phyloP scores from a whole-genome alignment of 1,140 invertebrate genomes.

The Latrodectus geometricus region DNA sequence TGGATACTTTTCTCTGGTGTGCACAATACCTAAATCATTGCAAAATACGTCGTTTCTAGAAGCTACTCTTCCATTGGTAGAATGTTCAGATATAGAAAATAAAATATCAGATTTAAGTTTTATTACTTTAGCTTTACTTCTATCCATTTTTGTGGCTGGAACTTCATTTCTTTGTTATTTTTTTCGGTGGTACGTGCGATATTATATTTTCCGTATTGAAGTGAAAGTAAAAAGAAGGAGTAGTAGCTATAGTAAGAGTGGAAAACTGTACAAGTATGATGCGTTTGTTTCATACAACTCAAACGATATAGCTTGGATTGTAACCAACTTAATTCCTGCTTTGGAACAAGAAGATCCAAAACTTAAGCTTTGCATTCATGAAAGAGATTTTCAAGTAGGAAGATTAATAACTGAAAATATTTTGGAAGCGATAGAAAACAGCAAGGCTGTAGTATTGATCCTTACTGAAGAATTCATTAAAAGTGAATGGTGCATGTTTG shows the following conservation, averaged over 20 bases:
- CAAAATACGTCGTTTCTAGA: neutral
- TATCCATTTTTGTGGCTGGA: constrained; percentile 67
- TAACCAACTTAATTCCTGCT: constrained; percentile 71
- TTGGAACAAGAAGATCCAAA: constrained; percentile 73
- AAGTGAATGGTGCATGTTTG: constrained; percentile 84
- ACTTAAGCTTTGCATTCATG: constrained; percentile 76
- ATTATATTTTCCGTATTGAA: constrained; percentile 73
- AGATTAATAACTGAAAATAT: constrained; percentile 75
- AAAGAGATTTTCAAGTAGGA: constrained; percentile 77
- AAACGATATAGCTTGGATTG: constrained; percentile 75
- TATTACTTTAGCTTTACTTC: constrained; percentile 67
- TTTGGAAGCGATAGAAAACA: constrained; percentile 73
- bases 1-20: constrained; percentile 67
- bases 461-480: constrained; percentile 76
- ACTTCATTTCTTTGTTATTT: constrained; percentile 65
- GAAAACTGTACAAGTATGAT: constrained; percentile 72
- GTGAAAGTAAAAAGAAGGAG: constrained; percentile 65
- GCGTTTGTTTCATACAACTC: constrained; percentile 78
- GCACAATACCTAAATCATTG: constrained; percentile 67
- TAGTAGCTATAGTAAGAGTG: constrained; percentile 2
- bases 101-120: constrained; percentile 66
- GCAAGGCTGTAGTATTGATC: constrained; percentile 75
- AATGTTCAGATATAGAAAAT: constrained; percentile 65
- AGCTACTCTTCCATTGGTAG: constrained; percentile 4
- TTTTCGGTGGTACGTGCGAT: constrained; percentile 71